Base-by-base conservation (phyloP, 1,140 invertebrate species). In the Drosophila bocqueti region DNA sequence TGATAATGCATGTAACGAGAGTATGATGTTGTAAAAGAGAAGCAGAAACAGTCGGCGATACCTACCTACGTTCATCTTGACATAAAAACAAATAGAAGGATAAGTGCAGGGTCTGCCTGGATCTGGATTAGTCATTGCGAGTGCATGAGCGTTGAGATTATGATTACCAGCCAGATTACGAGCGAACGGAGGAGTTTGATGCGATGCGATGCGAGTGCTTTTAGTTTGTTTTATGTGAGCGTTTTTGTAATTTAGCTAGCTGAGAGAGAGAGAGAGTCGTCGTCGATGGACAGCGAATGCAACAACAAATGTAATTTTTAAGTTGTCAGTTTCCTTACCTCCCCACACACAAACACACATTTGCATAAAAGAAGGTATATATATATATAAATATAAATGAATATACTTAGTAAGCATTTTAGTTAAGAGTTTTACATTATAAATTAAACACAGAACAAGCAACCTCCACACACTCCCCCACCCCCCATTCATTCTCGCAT, bases 401-500 rank as follows among this genome's bases (percentile, higher is more conserved):
- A 89, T 85, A 90, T 90, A 90, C 78, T 67, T 82, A 82, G 72
- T 89, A 89, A 89, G 84, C 71, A 85, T 83, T 89, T 85, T 90
- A 89, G 85, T 89, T 89, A 84, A 89, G 80, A 81, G 64, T 90
- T 91, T 90, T 90, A 90, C 82, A 82, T 82, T 90, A 81, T 74
- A 87, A 81, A 83, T 86, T 62, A 75, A 61, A 49, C 67, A 52
- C 49, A 74, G 55, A 74, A 63, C 38, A 78, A 74, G 26, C 69
- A 73, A 68, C 55, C 13, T 62, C 68, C 26, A 36, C 34, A 36
- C 29, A 36, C 31, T 7, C 31, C 21, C 59, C 81, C 61, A 2
- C 50, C 21, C 50, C n/a, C 21, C 45, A 36, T 31, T 63, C 60
- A 64, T 71, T 52, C 63, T 63, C 61, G 61, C 81, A 76, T 52